A percentile compares a stretch with the other conserved stretches of the same genome.
phyloP scores from a whole-genome alignment of 1,140 invertebrate genomes.

The Pantala flavescens region DNA sequence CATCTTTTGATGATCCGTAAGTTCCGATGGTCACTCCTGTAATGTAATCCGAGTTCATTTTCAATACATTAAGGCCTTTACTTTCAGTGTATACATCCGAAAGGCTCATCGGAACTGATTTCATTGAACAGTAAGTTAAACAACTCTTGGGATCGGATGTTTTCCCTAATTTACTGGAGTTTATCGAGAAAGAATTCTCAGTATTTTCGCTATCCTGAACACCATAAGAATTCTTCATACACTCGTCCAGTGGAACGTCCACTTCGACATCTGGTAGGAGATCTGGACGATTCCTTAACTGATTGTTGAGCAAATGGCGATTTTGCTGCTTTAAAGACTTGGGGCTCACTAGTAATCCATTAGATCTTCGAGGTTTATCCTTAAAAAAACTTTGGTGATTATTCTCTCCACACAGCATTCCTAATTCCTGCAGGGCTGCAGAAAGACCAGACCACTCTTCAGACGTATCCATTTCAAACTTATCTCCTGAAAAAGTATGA shows the following conservation, averaged over 20 bases:
- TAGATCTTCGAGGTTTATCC: neutral
- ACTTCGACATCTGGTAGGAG: neutral
- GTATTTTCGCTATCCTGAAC: neutral
- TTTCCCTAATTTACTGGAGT: neutral
- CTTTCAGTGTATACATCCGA: neutral
- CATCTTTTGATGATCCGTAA: neutral
- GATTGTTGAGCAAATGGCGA: neutral
- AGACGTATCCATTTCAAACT: neutral
- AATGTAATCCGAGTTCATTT: constrained; percentile 12
- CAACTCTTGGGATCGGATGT: neutral
- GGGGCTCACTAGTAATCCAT: neutral
- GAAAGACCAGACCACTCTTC: constrained; percentile 7
- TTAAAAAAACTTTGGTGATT: neutral
- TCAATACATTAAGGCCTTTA: neutral
- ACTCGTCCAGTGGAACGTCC: neutral
- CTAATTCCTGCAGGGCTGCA: constrained; percentile 11
- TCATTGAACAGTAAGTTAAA: neutral
- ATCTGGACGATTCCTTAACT: neutral
- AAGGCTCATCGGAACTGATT: neutral
- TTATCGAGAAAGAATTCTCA: neutral
- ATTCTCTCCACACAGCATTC: constrained; percentile 5
- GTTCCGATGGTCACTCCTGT: constrained; percentile 1
- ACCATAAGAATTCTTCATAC: neutral
- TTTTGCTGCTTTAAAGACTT: neutral
- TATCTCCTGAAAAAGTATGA: too few relatives aligned